These are phyloP conservation scores for Melieria omissa DNA, from an alignment of 2,888 invertebrate species.

Conservation along the genomic window DNA sequence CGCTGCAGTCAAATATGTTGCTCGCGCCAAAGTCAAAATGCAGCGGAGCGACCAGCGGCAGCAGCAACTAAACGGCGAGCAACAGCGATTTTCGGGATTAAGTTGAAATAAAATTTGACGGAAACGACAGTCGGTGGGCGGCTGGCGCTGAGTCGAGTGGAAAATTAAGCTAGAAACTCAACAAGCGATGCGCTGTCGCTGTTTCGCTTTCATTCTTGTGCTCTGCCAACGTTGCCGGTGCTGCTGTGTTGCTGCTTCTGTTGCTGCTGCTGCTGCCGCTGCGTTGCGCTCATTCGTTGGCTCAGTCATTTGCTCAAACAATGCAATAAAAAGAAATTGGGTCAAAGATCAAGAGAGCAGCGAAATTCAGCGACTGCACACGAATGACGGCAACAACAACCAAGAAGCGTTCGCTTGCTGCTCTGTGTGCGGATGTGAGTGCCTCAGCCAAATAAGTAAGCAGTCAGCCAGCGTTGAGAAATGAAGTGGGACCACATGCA, in stretches of 20 bases:
- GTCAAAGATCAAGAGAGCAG: conserved; percentile 47
- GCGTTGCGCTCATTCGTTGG: neutral
- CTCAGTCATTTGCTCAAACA: conserved; percentile 15
- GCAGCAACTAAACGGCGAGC: too few species aligned
- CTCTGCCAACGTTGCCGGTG: neutral
- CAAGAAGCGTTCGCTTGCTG: too few species aligned
- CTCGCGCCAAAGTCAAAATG: neutral
- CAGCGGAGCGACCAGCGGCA: conserved; percentile 23
- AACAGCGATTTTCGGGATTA: too few species aligned
- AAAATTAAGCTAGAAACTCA: conserved; percentile 29
- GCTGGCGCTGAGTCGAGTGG: conserved; percentile 1
- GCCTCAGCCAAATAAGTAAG: too few species aligned
- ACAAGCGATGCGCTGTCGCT: neutral
- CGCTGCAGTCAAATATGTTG: too few species aligned
- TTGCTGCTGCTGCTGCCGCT: neutral
- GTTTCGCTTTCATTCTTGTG: too few species aligned
- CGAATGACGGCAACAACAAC: conserved; percentile 11
- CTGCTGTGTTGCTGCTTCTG: neutral
- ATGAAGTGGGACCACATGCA: too few species aligned
- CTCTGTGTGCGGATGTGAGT: too few species aligned
- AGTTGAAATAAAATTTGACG: too few species aligned
- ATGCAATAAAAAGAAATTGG: conserved; percentile 42
- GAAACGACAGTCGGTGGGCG: neutral
- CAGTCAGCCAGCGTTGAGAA: too few species aligned
- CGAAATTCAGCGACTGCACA: conserved; percentile 27